Base-by-base conservation (phyloP, 2,797 vertebrate species). In the Mus minutoides region DNA sequence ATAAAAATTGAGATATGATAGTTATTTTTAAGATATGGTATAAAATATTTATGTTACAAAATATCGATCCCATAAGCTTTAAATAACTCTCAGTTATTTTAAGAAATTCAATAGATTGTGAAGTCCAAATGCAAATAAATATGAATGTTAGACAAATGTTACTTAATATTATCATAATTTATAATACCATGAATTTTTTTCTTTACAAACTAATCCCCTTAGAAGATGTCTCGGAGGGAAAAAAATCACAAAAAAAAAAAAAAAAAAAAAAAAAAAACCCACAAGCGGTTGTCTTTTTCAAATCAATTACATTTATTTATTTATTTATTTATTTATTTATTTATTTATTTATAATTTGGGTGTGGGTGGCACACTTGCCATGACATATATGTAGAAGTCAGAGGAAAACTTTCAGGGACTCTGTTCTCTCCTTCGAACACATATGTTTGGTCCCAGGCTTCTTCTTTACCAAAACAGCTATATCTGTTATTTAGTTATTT, bases 401-500 rank as follows among this genome's bases (percentile, higher is more conserved):
- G 49, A 49, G 49, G 49, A 49, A 49, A 49, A 49, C 49, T 49
- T 49, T 49, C 49, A 49, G 49, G 49, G 7, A 62, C 0, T 83
- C 7, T 24, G 6, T 83, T 60, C 16, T 83, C 37, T 83, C 37
- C 24, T 43, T 83, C 80, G 8, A 43, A 26, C 24, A 31, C 40
- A 31, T 46, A 4, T 9, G 14, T 31, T 43, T 31, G 8, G n/a
- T 83, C 2, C 26, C 56, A 62, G 8, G 40, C 1, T 46, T 31
- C 37, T 43, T 8, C 14, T 43, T 43, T 62, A 62, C 4, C 24
- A 29, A 26, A 8, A 37, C 7, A 83, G 14, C 14, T 8, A 43
- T 31, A 31, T 7, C 26, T 19, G 16, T 31, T 98, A 98, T 99
- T 99, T 98, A 98, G 97, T 97, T 98, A 97, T 96, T 97, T 97